Evolutionary conservation across 2,888 invertebrate species (phyloP), one percentile per base, ranked within the genome.

Genomic region (Embidobia sp.): DNA sequence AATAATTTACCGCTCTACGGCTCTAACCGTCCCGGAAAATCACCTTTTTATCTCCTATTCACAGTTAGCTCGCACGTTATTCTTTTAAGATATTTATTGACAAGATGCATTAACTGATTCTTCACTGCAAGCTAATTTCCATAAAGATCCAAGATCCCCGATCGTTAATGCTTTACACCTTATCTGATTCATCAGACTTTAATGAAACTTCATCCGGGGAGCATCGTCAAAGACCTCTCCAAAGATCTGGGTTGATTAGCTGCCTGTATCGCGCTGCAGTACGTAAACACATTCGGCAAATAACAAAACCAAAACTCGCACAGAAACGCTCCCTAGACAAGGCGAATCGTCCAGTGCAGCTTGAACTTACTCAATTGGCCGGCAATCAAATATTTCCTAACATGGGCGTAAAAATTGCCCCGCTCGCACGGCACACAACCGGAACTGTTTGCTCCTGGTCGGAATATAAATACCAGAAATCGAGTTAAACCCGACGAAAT

Each of bases 261-360:
- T 49, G 15, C 29, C 31, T 48, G 42, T 55, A 37, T 48, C 46
- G 27, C 31, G 16, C 31, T 18, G 19, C 35, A 6, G 6, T 27
- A 37, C 15, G 37, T 64, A 73, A 73, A 73, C 64, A 64, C 44
- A 40, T 51, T 49, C 19, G 6, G 19, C 49, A 64, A 55, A 73
- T 57, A 63, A 48, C 42, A 35, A 37, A 29, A 48, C 59, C 37
- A 31, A 67, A 57, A 55, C 27, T 29, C 37, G 10, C 37, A 37
- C 46, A 18, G 29, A 18, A 55, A 33, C 11, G 44, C 35, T 51
- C 26, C 33, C 42, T 22, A 11, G 15, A 33, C 27, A 31, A 53
- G 26, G n/a, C 46, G 11, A 22, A 29, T 16, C 13, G 18, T 42
- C n/a, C 37, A 27, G 3, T 16, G 10, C 19, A 29, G 40, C 51